These are phyloP conservation scores for Eremobia ochroleuca DNA, from an alignment of 2,888 invertebrate species.

Conservation along the genomic window DNA sequence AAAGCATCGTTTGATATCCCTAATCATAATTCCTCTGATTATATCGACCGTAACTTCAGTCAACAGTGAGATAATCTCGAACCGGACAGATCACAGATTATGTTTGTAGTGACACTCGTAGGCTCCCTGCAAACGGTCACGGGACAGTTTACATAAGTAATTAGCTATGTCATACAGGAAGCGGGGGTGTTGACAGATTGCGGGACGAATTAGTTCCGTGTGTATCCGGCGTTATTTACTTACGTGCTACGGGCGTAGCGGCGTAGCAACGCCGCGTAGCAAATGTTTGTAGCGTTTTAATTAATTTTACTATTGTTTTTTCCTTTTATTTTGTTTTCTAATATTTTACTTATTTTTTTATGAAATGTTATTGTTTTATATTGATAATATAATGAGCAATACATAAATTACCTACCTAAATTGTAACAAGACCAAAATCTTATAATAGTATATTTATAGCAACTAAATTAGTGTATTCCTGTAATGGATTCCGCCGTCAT, in stretches of 20 bases:
- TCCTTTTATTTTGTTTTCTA: background rate
- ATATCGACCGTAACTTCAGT: constrained; percentile 51
- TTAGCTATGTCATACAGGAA: constrained; percentile 81
- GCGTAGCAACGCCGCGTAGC: constrained; percentile 59
- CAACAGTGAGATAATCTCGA: constrained; percentile 62
- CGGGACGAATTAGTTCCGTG: constrained; percentile 76
- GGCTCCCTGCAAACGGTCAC: constrained; percentile 77
- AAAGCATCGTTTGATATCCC: background rate
- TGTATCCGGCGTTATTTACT: constrained; percentile 81
- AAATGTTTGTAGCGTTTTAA: constrained; percentile 48
- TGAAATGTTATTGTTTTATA: background rate
- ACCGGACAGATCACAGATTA: constrained; percentile 73
- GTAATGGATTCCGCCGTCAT: constrained; percentile 67
- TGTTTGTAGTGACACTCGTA: constrained; percentile 74
- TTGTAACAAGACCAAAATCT: background rate
- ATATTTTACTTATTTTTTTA: background rate
- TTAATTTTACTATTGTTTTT: constrained; percentile 15
- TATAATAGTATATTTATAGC: background rate
- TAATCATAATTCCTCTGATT: constrained; percentile 27
- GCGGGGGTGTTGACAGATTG: constrained; percentile 69
- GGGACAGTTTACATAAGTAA: constrained; percentile 88
- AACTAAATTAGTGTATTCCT: constrained; percentile 47
- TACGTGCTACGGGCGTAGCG: constrained; percentile 83
- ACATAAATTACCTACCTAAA: background rate
- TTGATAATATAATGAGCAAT: background rate